Conservation (phyloP, 2,797 vertebrate species). For the Helicolenus hilgendorfi region DNA sequence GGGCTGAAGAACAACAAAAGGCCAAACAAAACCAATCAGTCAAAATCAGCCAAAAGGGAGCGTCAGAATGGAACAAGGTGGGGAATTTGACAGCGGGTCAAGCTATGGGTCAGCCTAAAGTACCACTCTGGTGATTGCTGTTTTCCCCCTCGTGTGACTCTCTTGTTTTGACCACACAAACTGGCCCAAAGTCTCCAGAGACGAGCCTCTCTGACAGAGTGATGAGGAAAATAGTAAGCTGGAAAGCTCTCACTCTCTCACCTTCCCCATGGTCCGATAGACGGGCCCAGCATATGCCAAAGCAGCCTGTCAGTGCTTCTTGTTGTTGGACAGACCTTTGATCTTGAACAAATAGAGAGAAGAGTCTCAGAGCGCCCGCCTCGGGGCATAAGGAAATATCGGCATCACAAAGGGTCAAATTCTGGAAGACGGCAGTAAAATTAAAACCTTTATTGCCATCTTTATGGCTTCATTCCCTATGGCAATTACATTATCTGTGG, state of each 20-base stretch:
- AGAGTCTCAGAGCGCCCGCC: slow-evolving; percentile 68
- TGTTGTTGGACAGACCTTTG: slow-evolving; percentile 84
- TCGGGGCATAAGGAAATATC: slow-evolving; percentile 67
- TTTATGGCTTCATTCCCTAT: slow-evolving; percentile 81
- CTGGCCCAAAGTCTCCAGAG: slow-evolving; percentile 65
- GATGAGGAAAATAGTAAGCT: slow-evolving; percentile 73
- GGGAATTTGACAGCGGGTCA: slow-evolving; percentile 73
- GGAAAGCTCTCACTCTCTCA: slow-evolving; percentile 72
- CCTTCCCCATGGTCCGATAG: slow-evolving; percentile 66
- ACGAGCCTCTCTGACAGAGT: slow-evolving; percentile 66
- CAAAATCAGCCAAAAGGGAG: slow-evolving; percentile 70
- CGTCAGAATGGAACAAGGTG: slow-evolving; percentile 41
- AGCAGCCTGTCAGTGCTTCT: slow-evolving; percentile 71
- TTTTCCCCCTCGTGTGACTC: slow-evolving; percentile 50
- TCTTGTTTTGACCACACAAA: slow-evolving; percentile 83
- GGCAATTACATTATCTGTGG: slow-evolving; percentile 83
- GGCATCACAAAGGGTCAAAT: slow-evolving; percentile 74
- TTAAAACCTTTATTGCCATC: slow-evolving; percentile 81
- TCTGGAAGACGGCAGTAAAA: slow-evolving; percentile 77
- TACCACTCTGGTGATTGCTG: slow-evolving; percentile 60
- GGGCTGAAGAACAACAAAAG: slow-evolving; percentile 38
- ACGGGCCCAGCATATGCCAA: slow-evolving; percentile 54
- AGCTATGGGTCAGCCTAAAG: slow-evolving; percentile 66
- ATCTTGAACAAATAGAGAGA: slow-evolving; percentile 83
- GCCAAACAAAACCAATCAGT: slow-evolving; percentile 70